phyloP scores from a whole-genome alignment of 1,140 invertebrate species.

The Drosophila nigrodunni region DNA sequence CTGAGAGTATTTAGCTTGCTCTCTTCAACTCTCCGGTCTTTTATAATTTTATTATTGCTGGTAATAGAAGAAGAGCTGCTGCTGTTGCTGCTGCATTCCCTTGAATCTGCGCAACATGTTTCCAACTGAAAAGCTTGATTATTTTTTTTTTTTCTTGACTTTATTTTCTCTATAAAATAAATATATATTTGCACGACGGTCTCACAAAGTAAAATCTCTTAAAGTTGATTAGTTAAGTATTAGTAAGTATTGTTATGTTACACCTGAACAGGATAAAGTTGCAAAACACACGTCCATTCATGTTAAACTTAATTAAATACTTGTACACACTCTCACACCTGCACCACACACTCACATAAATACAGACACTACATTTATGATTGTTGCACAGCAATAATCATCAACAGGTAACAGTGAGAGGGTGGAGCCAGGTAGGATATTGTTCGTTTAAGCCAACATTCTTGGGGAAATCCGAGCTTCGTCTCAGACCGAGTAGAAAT shows the following conservation, averaged over 20 bases:
- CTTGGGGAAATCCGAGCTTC: background rate
- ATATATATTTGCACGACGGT: conserved; percentile 36
- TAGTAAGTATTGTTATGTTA: conserved; percentile 54
- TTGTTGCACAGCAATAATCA: conserved; percentile 46
- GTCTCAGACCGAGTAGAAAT: conserved; percentile 90
- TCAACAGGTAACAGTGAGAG: conserved; percentile 43
- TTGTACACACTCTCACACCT: conserved; percentile 18
- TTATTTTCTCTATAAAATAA: conserved; percentile 49
- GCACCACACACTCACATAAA: conserved; percentile 19
- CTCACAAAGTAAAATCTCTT: conserved; percentile 38
- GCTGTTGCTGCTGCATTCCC: conserved; percentile 1
- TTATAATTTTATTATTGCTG: conserved; percentile 14
- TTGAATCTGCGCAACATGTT: conserved; percentile 12
- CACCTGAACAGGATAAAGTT: conserved; percentile 28
- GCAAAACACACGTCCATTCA: conserved; percentile 14
- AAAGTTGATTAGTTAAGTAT: conserved; percentile 25
- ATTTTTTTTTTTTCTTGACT: conserved; percentile 16
- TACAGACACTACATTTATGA: conserved; percentile 27
- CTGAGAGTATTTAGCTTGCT: conserved; percentile 7
- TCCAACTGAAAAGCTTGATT: conserved; percentile 24
- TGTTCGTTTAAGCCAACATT: conserved; percentile 60
- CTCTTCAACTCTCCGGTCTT: conserved; percentile 15
- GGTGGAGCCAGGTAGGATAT: conserved; percentile 14
- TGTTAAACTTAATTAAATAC: conserved; percentile 39
- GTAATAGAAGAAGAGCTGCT: conserved; percentile 6